A percentile compares a stretch with the other conserved stretches of the same genome.
Conservation (phyloP, 1,140 invertebrate species). For the Holotrichia oblita region DNA sequence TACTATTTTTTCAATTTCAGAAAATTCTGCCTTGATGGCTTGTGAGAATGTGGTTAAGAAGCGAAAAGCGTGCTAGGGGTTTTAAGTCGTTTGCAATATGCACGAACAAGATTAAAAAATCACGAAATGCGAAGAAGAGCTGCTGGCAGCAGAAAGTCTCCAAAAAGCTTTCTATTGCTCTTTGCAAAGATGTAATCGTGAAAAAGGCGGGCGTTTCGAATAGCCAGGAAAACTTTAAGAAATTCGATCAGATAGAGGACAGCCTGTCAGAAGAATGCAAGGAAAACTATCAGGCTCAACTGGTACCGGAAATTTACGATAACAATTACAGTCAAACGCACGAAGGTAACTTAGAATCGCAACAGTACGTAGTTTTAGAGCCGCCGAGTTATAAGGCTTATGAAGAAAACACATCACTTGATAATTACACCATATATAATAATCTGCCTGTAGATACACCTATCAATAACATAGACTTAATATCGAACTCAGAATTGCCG, state of each 20-base stretch:
- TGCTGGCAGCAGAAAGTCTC: conserved; percentile 43
- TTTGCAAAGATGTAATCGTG: conserved; percentile 27
- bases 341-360: conserved; percentile 30
- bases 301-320: conserved; percentile 56
- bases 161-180: conserved; percentile 41
- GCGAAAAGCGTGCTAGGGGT: conserved; percentile 54
- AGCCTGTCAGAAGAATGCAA: conserved; percentile 52
- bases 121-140: conserved; percentile 33
- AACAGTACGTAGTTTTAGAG: conserved; percentile 36
- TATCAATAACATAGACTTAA: conserved; percentile 39
- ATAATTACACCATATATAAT: conserved; percentile 39
- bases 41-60: conserved; percentile 57
- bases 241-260: conserved; percentile 40
- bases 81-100: conserved; percentile 47
- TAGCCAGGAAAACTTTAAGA: conserved; percentile 39
- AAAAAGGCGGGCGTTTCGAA: conserved; percentile 26
- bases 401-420: conserved; percentile 23
- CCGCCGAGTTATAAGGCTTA: conserved; percentile 25
- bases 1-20: conserved; percentile 29
- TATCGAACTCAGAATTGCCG: conserved; percentile 52
- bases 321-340: conserved; percentile 32
- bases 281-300: conserved; percentile 56
- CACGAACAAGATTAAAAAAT: conserved; percentile 41
- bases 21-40: conserved; percentile 45
- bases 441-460: background rate